These are phyloP conservation scores for Halcyon leucocephala DNA, from an alignment of 2,797 vertebrate species.

Conservation along the genomic window DNA sequence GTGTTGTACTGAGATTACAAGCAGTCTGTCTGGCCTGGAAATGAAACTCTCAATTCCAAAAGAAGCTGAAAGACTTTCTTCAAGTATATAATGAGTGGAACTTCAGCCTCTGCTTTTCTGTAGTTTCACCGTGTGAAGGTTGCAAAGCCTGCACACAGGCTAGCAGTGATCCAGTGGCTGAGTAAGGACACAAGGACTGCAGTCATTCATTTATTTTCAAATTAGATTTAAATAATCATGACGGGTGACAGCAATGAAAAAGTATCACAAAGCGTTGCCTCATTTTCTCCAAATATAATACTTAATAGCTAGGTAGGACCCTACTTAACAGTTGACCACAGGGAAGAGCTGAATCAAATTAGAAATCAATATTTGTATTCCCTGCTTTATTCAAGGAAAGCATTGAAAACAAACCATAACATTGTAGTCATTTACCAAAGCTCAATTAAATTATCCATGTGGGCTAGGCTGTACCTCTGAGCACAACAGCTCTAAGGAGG, in stretches of 20 bases:
- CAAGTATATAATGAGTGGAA: neutral
- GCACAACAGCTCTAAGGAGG: neutral
- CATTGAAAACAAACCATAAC: fast-evolving
- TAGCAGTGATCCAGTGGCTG: neutral
- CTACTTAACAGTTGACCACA: neutral
- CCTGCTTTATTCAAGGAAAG: neutral
- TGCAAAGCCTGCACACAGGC: neutral
- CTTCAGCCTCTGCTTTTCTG: neutral
- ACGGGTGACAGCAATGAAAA: neutral
- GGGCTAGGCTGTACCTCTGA: neutral
- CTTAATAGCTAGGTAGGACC: neutral
- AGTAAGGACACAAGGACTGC: neutral
- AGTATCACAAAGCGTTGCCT: neutral
- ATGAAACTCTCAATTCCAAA: neutral
- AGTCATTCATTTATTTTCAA: neutral
- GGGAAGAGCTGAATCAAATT: neutral
- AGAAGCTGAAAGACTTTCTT: neutral
- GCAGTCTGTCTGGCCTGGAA: neutral
- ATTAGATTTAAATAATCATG: neutral
- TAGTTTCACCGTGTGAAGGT: neutral
- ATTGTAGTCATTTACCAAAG: neutral
- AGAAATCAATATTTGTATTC: slow-evolving; percentile 20
- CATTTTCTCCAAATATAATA: neutral
- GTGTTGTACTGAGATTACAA: neutral
- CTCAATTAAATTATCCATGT: neutral